phyloP scores from a whole-genome alignment of 2,113 vertebrate genomes.

The Colistium nudipinnis region DNA sequence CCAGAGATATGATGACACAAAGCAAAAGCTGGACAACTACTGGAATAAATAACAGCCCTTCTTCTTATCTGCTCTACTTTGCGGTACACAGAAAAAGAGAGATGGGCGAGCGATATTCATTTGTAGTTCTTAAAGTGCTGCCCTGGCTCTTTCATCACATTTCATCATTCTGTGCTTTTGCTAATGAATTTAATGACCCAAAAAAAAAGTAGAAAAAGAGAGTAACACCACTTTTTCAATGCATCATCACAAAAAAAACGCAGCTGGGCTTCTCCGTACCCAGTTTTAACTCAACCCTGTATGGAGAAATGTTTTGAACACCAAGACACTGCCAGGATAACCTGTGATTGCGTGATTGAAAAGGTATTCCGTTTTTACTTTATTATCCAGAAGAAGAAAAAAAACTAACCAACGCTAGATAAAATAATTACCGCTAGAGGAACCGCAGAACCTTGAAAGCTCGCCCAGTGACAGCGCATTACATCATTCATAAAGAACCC shows the following conservation, averaged over 20 bases:
- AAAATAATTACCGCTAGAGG: constrained; percentile 70
- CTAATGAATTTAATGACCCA: constrained; percentile 80
- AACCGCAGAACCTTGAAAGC: constrained; percentile 59
- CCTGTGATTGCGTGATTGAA: background rate
- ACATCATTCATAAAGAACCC: constrained; percentile 60
- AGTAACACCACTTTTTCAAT: constrained; percentile 54
- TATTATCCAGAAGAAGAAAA: constrained; percentile 25
- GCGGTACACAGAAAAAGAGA: constrained; percentile 44
- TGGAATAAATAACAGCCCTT: constrained; percentile 13
- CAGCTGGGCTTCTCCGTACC: constrained; percentile 23
- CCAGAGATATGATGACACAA: background rate
- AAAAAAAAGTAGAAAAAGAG: constrained; percentile 67
- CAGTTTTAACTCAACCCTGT: constrained; percentile 27
- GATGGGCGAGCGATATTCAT: constrained; percentile 47
- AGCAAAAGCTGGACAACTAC: constrained; percentile 16
- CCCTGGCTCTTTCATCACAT: constrained; percentile 78
- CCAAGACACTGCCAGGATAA: background rate
- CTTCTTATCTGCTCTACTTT: constrained; percentile 45
- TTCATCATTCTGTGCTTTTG: constrained; percentile 80
- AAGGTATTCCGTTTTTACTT: constrained; percentile 1
- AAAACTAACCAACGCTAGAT: constrained; percentile 19
- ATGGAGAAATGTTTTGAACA: constrained; percentile 8
- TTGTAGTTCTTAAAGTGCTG: constrained; percentile 77
- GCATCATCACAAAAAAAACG: constrained; percentile 64
- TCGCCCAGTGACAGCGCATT: constrained; percentile 55